A percentile compares a stretch with the other conserved stretches of the same genome.
Conservation (phyloP, 1,140 invertebrate genomes). For the Lasioglossum baleicum region DNA sequence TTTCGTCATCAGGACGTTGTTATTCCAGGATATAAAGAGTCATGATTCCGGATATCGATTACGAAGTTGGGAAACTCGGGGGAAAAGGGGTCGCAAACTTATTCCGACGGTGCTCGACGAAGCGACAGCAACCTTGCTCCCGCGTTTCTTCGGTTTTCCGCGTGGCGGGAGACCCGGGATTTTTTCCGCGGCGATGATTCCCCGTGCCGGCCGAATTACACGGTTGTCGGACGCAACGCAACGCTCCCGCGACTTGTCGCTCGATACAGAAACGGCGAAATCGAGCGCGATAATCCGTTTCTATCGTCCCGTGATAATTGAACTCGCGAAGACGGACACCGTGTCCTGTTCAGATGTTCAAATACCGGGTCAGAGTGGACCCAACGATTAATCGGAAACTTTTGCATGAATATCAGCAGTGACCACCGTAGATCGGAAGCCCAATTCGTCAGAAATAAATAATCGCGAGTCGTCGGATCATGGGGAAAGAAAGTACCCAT, state of each 20-base stretch:
- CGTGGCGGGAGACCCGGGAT: slow-evolving; percentile 55
- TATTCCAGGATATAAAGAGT: no score
- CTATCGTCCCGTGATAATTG: slow-evolving; percentile 54
- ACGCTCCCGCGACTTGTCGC: slow-evolving; percentile 29
- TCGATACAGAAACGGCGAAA: slow-evolving; percentile 59
- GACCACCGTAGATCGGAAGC: no score
- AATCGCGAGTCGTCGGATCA: no score
- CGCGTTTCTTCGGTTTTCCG: slow-evolving; percentile 27
- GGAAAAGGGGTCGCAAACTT: slow-evolving; percentile 5
- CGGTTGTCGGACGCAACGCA: slow-evolving; percentile 74
- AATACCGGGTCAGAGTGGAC: no score
- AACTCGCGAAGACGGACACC: not conserved
- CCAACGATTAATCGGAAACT: no score
- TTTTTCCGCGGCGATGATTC: slow-evolving; percentile 72
- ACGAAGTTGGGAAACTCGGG: not conserved
- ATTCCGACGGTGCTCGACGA: not conserved
- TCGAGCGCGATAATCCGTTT: slow-evolving; percentile 53
- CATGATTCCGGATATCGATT: no score
- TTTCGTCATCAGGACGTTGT: no score
- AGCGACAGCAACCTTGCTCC: slow-evolving; percentile 1
- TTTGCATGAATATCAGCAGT: no score
- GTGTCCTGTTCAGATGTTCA: no score
- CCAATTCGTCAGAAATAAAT: no score
- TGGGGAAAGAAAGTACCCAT: no score
- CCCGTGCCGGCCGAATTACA: slow-evolving; percentile 75